A percentile compares a stretch with the other conserved stretches of the same genome.
phyloP scores from a whole-genome alignment of 2,888 invertebrate species.

The Neoitamus cyanurus region DNA sequence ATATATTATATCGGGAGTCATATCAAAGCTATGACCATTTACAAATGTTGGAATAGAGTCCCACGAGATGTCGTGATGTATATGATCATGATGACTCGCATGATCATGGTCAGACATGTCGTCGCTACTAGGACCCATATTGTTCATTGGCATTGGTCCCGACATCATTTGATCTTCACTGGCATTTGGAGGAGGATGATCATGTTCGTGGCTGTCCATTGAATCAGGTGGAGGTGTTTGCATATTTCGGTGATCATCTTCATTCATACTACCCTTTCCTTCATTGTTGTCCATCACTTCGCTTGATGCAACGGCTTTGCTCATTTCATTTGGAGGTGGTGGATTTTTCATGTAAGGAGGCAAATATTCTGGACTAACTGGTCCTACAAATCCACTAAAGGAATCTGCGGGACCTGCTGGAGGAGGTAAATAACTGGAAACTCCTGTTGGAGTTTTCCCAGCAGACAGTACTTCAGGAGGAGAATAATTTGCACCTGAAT shows the following conservation, averaged over 20 bases:
- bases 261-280: constrained; percentile 5
- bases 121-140: constrained; percentile 56
- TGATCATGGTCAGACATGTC: constrained; percentile 56
- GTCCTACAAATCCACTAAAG: constrained; percentile 55
- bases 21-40: constrained; percentile 55
- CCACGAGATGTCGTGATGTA: constrained; percentile 56
- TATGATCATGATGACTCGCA: constrained; percentile 55
- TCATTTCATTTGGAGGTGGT: constrained; percentile 22
- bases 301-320: constrained; percentile 21
- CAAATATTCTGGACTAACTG: constrained; percentile 55
- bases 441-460: constrained; percentile 55
- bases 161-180: not conserved
- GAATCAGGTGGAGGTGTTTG: constrained; percentile 63
- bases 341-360: constrained; percentile 48
- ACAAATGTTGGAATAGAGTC: constrained; percentile 53
- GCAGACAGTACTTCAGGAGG: constrained; percentile 57
- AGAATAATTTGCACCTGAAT: constrained; percentile 61
- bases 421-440: constrained; percentile 63
- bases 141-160: constrained; percentile 9
- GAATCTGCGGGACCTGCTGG: constrained; percentile 59
- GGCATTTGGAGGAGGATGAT: not conserved
- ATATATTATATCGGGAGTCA: constrained; percentile 56
- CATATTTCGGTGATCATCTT: constrained; percentile 46
- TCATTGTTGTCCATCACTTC: not conserved
- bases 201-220: constrained; percentile 54